phyloP scores from a whole-genome alignment of 2,113 vertebrate species.

The Menidia beryllina region DNA sequence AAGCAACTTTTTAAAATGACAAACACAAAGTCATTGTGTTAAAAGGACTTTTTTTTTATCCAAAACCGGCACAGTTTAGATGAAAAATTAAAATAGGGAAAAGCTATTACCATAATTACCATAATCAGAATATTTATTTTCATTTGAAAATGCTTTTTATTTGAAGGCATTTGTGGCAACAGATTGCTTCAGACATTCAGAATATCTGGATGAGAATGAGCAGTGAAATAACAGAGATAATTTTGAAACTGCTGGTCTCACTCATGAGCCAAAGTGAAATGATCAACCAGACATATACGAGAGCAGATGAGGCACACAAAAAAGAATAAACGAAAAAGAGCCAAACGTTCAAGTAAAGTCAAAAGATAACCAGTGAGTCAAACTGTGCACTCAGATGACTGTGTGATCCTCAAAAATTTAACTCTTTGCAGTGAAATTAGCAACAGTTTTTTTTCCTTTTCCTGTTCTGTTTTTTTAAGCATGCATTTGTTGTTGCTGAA shows the following conservation, averaged over 20 bases:
- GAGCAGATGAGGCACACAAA: neutral
- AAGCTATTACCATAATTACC: neutral
- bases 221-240: conserved; percentile 12
- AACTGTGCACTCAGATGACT: neutral
- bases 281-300: neutral
- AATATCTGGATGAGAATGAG: neutral
- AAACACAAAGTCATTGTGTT: neutral
- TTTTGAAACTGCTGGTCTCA: conserved; percentile 50
- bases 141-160: too few relatives aligned
- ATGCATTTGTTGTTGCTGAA: conserved; percentile 84
- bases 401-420: neutral
- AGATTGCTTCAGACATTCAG: too few relatives aligned
- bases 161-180: too few relatives aligned
- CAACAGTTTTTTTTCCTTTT: conserved; percentile 12
- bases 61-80: neutral
- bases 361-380: conserved; percentile 25
- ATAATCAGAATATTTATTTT: neutral
- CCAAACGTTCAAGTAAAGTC: neutral
- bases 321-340: conserved; percentile 3
- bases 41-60: conserved; percentile 1
- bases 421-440: conserved; percentile 16
- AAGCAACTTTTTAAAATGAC: neutral
- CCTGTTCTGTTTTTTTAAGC: conserved; percentile 67
- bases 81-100: neutral
- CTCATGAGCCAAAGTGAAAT: conserved; percentile 27